Evolutionary conservation across 2,113 vertebrate species (phyloP), one percentile per base, ranked within the genome.

Genomic region (Mesoclemmys tuberculata): DNA sequence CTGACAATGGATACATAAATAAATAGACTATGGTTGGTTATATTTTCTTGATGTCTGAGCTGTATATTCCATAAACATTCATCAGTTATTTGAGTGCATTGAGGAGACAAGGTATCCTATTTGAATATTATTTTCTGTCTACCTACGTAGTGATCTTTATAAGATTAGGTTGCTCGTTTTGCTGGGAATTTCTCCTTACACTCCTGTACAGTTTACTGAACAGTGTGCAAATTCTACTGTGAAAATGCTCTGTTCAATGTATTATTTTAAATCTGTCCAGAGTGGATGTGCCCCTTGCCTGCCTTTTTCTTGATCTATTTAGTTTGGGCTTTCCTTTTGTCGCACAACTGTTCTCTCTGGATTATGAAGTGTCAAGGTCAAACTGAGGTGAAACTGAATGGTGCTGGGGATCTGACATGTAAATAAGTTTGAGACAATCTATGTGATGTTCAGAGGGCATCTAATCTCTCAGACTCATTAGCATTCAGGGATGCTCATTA

Each of bases 331-430:
- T 91, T 86, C 90, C 68, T 92, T 96, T 93, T 84, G 78, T 97
- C 90, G 90, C 35, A 68, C 52, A 88, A 94, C n/a, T 46, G 89
- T 92, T 97, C 93, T 90, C 64, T 68, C 38, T 93, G 78, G 58
- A 74, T 97, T 95, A 80, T 96, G 96, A 95, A 96, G 97, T 96
- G 84, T 97, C 95, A 96, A 97, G 97, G 97, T 98, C 97, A 97
- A 90, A 93, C 90, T 71, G 78, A 98, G 96, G 94, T 97, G 96
- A 98, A 95, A 90, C 85, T 94, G 92, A 96, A 95, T 91, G 87
- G 83, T 91, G 86, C 86, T 94, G 92, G 93, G 95, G 97, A 97
- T 90, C 92, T 82, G 97, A 94, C 93, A 98, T 96, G 96, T 92
- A 97, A 96, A 97, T 89, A 94, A 89, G 93, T 93, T 96, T 75